Conservation (phyloP, 1,140 invertebrate species). For the Cotesia typhae region DNA sequence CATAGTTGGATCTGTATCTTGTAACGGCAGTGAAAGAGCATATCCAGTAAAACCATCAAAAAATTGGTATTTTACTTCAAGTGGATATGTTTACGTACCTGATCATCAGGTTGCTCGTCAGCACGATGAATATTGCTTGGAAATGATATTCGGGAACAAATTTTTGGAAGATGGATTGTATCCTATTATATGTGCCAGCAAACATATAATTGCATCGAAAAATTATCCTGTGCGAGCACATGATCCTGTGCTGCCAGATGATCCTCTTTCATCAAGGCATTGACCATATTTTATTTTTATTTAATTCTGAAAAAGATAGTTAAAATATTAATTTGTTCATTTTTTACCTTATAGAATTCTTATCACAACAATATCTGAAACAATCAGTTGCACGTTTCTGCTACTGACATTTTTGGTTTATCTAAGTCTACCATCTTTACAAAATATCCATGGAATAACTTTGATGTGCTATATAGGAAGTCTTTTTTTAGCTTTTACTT, state of each 20-base stretch:
- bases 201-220: not conserved
- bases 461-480: constrained; percentile 74
- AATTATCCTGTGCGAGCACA: too few species aligned
- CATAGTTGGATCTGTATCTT: constrained; percentile 32
- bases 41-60: constrained; percentile 33
- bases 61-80: constrained; percentile 20
- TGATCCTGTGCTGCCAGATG: not conserved
- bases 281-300: too few species aligned
- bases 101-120: constrained; percentile 1
- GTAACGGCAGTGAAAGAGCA: constrained; percentile 6
- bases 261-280: too few species aligned
- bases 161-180: constrained; percentile 23
- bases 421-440: constrained; percentile 68
- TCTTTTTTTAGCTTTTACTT: constrained; percentile 70
- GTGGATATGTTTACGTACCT: constrained; percentile 32
- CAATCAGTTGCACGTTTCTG: constrained; percentile 67
- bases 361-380: constrained; percentile 38
- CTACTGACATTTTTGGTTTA: constrained; percentile 73
- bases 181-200: constrained; percentile 9
- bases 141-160: constrained; percentile 23
- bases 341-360: constrained; percentile 33
- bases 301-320: too few species aligned
- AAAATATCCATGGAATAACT: constrained; percentile 76
- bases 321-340: too few species aligned
- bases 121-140: constrained; percentile 43